Conservation (phyloP, 2,888 invertebrate genomes). For the Phyllotreta cruciferae region DNA sequence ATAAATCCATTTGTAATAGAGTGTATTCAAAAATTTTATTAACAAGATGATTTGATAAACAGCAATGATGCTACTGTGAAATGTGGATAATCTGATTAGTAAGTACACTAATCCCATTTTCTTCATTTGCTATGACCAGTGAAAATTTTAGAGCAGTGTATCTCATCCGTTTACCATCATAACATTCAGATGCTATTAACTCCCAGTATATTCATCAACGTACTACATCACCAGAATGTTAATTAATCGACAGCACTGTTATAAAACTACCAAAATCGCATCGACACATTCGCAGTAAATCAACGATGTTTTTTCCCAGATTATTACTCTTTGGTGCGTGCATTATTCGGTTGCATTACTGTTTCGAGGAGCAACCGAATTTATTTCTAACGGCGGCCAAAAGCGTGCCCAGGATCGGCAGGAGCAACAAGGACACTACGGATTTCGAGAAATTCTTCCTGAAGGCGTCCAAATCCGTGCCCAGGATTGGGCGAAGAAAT, state of each 20-base stretch:
- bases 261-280: neutral
- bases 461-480: constrained; percentile 62
- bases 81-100: too few relatives aligned
- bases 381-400: constrained; percentile 57
- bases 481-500: constrained; percentile 60
- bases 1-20: too few relatives aligned
- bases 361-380: constrained; percentile 33
- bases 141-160: too few relatives aligned
- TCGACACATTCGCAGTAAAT: constrained; percentile 1
- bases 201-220: too few relatives aligned
- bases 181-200: too few relatives aligned
- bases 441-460: constrained; percentile 61
- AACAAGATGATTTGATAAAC: too few relatives aligned
- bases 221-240: neutral
- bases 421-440: constrained; percentile 50
- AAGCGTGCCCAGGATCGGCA: constrained; percentile 55
- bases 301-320: constrained; percentile 22
- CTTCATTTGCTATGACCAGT: too few relatives aligned
- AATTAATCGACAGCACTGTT: constrained; percentile 1
- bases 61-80: too few relatives aligned
- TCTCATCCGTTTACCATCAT: too few relatives aligned
- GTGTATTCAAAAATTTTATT: too few relatives aligned
- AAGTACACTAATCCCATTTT: too few relatives aligned
- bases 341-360: constrained; percentile 10
- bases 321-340: constrained; percentile 19